These are phyloP conservation scores for Myripristis jacobus DNA, from an alignment of 2,797 vertebrate genomes.

Conservation along the genomic window DNA sequence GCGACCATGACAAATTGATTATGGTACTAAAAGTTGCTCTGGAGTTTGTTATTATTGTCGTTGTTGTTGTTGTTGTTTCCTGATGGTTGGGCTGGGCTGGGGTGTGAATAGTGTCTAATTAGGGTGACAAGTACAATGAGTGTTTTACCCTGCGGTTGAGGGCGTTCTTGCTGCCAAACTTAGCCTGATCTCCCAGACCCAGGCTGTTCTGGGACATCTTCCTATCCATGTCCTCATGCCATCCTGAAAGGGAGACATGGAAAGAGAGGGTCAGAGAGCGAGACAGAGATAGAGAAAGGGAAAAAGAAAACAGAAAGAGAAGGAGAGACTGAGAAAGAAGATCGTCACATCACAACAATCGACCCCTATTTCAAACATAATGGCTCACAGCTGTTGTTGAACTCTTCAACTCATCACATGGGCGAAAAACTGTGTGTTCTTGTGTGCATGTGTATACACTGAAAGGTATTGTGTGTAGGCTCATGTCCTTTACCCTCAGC, in stretches of 20 bases:
- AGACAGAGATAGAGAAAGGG: neutral
- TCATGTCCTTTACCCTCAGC: constrained; percentile 84
- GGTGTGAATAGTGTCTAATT: constrained; percentile 13
- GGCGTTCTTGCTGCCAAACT: constrained; percentile 92
- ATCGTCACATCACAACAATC: neutral
- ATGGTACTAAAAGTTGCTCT: neutral
- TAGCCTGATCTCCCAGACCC: constrained; percentile 89
- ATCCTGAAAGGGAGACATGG: constrained; percentile 77
- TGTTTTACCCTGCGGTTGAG: constrained; percentile 93
- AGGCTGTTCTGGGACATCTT: constrained; percentile 92
- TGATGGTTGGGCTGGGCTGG: constrained; percentile 7
- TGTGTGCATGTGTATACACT: neutral
- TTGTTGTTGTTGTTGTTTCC: constrained; percentile 1
- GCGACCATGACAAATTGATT: constrained; percentile 6
- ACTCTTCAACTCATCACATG: neutral
- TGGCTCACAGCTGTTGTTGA: neutral
- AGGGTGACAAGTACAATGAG: neutral
- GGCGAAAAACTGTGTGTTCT: neutral
- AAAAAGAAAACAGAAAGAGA: neutral
- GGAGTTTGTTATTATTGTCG: constrained; percentile 16
- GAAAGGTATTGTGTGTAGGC: neutral
- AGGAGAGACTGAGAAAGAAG: neutral
- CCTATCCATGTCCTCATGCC: constrained; percentile 90
- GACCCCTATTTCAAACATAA: neutral
- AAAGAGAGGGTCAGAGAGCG: neutral